These are phyloP conservation scores for Arizona elegans DNA, from an alignment of 2,113 vertebrate species.

Conservation along the genomic window DNA sequence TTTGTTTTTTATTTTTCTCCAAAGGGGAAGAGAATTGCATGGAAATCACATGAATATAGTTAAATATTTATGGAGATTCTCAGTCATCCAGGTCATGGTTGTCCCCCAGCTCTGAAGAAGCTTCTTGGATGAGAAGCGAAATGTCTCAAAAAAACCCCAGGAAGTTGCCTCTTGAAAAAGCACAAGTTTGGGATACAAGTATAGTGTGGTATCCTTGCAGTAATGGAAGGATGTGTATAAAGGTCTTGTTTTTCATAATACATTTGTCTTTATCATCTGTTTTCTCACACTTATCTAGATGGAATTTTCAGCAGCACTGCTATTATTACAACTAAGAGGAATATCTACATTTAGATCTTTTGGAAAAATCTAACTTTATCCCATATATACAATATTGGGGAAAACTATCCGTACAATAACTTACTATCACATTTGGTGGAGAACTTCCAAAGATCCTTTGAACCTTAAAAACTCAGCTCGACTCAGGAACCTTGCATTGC, in stretches of 20 bases:
- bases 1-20: background rate
- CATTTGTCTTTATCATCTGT: background rate
- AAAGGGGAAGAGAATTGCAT: background rate
- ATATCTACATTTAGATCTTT: background rate
- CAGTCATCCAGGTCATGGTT: too few relatives aligned
- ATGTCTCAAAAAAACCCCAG: too few relatives aligned
- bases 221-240: background rate
- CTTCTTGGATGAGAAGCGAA: too few relatives aligned
- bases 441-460: background rate
- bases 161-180: too few relatives aligned
- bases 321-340: background rate
- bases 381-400: background rate
- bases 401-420: background rate
- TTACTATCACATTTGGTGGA: background rate
- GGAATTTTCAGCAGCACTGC: background rate
- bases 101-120: too few relatives aligned
- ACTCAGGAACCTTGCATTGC: background rate
- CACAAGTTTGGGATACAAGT: background rate
- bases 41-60: background rate
- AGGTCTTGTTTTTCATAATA: background rate
- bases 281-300: background rate
- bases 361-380: background rate
- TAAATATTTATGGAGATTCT: too few relatives aligned
- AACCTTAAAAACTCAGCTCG: background rate
- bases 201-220: background rate